These are phyloP conservation scores for Chiloscyllium plagiosum DNA, from an alignment of 2,113 vertebrate genomes.

Conservation along the genomic window DNA sequence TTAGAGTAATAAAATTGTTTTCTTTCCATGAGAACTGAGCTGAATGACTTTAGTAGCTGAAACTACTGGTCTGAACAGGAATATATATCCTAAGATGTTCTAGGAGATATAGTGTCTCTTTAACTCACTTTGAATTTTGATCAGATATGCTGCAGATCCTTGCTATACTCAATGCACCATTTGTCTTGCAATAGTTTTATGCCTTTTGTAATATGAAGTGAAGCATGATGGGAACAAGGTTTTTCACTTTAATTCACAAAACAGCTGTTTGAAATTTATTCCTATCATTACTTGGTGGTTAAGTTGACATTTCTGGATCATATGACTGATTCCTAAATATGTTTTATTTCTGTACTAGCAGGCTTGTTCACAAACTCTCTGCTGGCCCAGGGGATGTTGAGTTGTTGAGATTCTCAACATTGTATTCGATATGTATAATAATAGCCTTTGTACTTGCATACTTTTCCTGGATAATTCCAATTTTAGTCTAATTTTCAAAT, in stretches of 20 bases:
- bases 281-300: neutral
- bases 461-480: neutral
- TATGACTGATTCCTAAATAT: slow-evolving; percentile 2
- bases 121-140: neutral
- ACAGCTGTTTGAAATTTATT: slow-evolving; percentile 20
- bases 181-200: neutral
- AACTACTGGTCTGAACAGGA: neutral
- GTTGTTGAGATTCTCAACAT: neutral
- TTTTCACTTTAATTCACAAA: slow-evolving; percentile 1
- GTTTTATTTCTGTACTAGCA: slow-evolving; percentile 19
- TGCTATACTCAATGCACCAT: neutral
- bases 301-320: neutral
- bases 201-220: neutral
- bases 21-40: neutral
- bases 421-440: neutral
- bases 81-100: neutral
- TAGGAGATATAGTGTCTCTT: neutral
- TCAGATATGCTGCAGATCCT: neutral
- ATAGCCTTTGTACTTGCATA: neutral
- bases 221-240: neutral
- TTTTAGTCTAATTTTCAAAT: neutral
- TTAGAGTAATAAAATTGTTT: neutral
- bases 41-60: neutral
- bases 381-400: neutral
- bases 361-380: slow-evolving; percentile 12